Base-by-base conservation (phyloP, 2,888 invertebrate genomes). In the Torymus aiolomorphi region DNA sequence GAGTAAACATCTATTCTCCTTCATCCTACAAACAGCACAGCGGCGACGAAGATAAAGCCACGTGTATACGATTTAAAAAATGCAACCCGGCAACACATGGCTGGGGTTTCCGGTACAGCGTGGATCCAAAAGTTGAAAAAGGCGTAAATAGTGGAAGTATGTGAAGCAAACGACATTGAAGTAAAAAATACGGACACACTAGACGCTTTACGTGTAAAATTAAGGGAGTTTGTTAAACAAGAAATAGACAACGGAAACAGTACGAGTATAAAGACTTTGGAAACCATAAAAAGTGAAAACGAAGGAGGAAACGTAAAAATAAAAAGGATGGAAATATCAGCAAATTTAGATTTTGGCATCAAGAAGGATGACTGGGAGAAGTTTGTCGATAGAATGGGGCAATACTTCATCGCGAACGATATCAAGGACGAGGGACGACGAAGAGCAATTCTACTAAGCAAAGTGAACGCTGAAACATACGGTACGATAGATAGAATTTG, bases 321-420 rank as follows among this genome's bases (percentile, higher is more conserved):
- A n/a, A n/a, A n/a, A n/a, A n/a, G n/a, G n/a, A 72, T 72, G 72
- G 61, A 72, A 72, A n/a, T 61, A 11, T 51, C 62, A 2, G 62
- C 72, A 10, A 24, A 59, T 24, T 54, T 73, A 42, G 73, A 73
- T 73, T 62, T 63, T 16, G 54, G 42, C n/a, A 63, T 73, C 0
- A 14, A n/a, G 0, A 54, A 63, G 49, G 12, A 54, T 18, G 52
- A 52, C 24, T 67, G 20, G 24, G 54, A 67, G 14, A 67, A 20
- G 13, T 66, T 66, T 52, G 20, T 54, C 1, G 66, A 66, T 13
- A 12, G 66, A 18, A 14, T 66, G 5, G 24, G 54, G 24, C 52
- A 54, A 52, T 66, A 52, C 20, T 52, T 52, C 52, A 52, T 20
- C 1, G 66, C 65, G 3, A 65, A 65, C 51, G 16, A 65, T 10